These are phyloP conservation scores for Labeo rohita DNA, from an alignment of 2,113 vertebrate species.

Conservation along the genomic window DNA sequence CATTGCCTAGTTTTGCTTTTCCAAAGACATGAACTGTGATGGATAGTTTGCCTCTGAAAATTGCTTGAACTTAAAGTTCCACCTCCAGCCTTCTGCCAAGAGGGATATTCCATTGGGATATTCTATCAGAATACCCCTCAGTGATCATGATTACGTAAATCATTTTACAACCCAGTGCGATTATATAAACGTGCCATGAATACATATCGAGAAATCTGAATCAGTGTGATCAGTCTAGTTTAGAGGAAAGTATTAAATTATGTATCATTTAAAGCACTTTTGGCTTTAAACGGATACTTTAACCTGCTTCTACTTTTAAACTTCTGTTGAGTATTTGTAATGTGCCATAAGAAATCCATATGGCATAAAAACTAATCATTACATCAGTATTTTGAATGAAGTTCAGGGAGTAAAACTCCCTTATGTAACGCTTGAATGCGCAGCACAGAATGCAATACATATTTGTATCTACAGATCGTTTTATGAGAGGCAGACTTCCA, in stretches of 20 bases:
- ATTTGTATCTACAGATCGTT: constrained; percentile 49
- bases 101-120: constrained; percentile 1
- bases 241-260: not conserved
- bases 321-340: not conserved
- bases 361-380: constrained; percentile 41
- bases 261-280: not conserved
- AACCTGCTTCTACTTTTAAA: not conserved
- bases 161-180: not conserved
- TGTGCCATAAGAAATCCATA: not conserved
- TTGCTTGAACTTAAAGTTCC: constrained; percentile 13
- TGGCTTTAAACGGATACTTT: not conserved
- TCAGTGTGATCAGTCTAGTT: not conserved
- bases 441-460: constrained; percentile 32
- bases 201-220: not conserved
- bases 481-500: constrained; percentile 44
- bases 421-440: constrained; percentile 15
- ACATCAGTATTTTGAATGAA: constrained; percentile 48
- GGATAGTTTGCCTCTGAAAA: constrained; percentile 38
- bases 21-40: constrained; percentile 22
- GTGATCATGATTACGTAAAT: constrained; percentile 17
- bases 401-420: constrained; percentile 33
- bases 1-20: constrained; percentile 16
- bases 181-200: constrained; percentile 14
- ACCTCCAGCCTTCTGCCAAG: constrained; percentile 7
- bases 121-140: constrained; percentile 30